Conservation (phyloP, 1,140 invertebrate genomes). For the Gryon sp. region DNA sequence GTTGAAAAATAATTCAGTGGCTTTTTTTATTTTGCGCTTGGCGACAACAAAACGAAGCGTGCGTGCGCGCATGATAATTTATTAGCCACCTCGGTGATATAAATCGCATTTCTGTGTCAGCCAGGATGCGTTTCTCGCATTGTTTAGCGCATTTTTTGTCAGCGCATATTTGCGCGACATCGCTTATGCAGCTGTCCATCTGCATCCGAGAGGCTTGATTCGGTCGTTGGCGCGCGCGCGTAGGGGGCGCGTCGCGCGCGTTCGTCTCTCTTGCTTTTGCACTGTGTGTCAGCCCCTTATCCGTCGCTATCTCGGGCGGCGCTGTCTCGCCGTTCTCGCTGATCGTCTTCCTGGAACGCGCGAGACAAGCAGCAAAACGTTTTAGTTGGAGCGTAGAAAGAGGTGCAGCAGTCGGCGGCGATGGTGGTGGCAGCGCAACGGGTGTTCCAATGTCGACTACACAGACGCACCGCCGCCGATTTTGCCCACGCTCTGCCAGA, state of each 20-base stretch:
- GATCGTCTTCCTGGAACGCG: constrained; percentile 41
- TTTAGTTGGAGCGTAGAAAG: constrained; percentile 22
- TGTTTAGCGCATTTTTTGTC: constrained; percentile 53
- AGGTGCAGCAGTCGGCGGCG: constrained; percentile 16
- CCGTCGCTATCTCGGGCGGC: constrained; percentile 44
- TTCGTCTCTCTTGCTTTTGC: constrained; percentile 41
- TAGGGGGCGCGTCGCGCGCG: constrained; percentile 38
- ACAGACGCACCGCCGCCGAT: constrained; percentile 58
- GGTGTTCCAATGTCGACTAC: constrained; percentile 46
- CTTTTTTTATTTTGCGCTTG: constrained; percentile 25
- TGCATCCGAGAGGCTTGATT: no score
- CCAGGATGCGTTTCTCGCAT: constrained; percentile 40
- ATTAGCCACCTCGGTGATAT: constrained; percentile 39
- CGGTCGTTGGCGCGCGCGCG: not conserved
- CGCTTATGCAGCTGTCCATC: constrained; percentile 55
- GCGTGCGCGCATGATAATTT: constrained; percentile 41
- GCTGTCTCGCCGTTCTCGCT: constrained; percentile 22
- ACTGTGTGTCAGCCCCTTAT: constrained; percentile 47
- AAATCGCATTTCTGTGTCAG: constrained; percentile 57
- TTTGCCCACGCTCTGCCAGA: constrained; percentile 55
- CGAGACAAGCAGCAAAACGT: constrained; percentile 37
- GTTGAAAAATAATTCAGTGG: constrained; percentile 35
- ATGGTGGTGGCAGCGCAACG: constrained; percentile 46
- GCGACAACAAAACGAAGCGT: constrained; percentile 14
- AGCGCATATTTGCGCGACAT: constrained; percentile 45